phyloP scores from a whole-genome alignment of 2,113 vertebrate genomes.

The Enhydra lutris region DNA sequence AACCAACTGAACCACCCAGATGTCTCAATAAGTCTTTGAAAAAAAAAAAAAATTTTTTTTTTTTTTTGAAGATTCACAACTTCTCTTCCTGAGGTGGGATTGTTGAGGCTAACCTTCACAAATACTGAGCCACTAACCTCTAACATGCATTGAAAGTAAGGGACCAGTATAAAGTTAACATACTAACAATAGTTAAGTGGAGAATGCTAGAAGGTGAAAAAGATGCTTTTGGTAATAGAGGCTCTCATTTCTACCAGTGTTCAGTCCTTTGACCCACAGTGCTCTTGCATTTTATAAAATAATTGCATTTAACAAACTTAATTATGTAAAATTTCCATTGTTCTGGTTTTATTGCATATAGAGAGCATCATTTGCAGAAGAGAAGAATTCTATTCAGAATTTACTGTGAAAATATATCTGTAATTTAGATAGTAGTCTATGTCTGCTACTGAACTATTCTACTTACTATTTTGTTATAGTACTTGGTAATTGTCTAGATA shows the following conservation, averaged over 20 bases:
- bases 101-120: background rate
- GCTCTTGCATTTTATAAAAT: background rate
- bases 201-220: background rate
- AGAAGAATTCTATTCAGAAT: background rate
- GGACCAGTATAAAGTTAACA: background rate
- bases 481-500: background rate
- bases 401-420: background rate
- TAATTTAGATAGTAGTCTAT: background rate
- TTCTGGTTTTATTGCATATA: background rate
- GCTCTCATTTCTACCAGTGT: background rate
- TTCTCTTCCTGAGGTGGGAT: background rate
- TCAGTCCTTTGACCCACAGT: background rate
- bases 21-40: background rate
- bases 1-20: background rate
- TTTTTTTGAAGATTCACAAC: slow-evolving; percentile 20
- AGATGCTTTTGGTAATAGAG: background rate
- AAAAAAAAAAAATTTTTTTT: background rate
- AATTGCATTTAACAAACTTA: background rate
- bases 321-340: background rate
- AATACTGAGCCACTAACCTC: background rate
- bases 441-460: background rate
- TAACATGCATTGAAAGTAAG: background rate
- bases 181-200: background rate
- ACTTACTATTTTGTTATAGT: background rate
- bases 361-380: background rate